These are phyloP conservation scores for Drosophila ananassae DNA, from an alignment of 1,140 invertebrate genomes.

Conservation along the genomic window DNA sequence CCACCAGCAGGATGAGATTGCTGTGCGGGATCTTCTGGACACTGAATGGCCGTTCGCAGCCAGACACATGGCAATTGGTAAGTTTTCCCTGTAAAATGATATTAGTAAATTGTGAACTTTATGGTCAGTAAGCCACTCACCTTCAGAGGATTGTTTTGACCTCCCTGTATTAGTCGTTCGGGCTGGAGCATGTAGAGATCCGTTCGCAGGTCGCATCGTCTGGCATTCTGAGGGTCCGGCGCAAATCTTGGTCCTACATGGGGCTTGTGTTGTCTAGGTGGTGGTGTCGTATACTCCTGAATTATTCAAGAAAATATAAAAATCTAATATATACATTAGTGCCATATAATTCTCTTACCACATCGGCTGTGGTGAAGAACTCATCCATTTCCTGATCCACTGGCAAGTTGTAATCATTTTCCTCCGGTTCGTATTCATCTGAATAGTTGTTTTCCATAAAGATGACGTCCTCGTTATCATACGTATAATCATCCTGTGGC, in stretches of 20 bases:
- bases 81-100: constrained; percentile 90
- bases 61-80: constrained; percentile 94
- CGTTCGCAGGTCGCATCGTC: constrained; percentile 93
- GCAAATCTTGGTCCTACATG: constrained; percentile 84
- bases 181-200: constrained; percentile 94
- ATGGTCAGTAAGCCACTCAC: constrained; percentile 24
- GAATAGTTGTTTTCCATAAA: constrained; percentile 78
- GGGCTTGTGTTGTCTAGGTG: constrained; percentile 83
- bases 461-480: constrained; percentile 77
- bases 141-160: constrained; percentile 88
- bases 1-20: constrained; percentile 94
- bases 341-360: constrained; percentile 35
- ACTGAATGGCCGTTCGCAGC: constrained; percentile 96
- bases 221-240: constrained; percentile 86
- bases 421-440: constrained; percentile 77
- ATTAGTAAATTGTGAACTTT: background rate
- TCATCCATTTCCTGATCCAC: constrained; percentile 80
- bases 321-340: background rate
- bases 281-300: constrained; percentile 75
- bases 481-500: constrained; percentile 81
- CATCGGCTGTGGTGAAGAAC: constrained; percentile 80
- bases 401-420: constrained; percentile 67
- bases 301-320: background rate
- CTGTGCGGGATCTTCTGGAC: constrained; percentile 96
- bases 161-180: constrained; percentile 90